These are phyloP conservation scores for Acanthosepion lycidas DNA, from an alignment of 2,888 invertebrate genomes.

Conservation along the genomic window DNA sequence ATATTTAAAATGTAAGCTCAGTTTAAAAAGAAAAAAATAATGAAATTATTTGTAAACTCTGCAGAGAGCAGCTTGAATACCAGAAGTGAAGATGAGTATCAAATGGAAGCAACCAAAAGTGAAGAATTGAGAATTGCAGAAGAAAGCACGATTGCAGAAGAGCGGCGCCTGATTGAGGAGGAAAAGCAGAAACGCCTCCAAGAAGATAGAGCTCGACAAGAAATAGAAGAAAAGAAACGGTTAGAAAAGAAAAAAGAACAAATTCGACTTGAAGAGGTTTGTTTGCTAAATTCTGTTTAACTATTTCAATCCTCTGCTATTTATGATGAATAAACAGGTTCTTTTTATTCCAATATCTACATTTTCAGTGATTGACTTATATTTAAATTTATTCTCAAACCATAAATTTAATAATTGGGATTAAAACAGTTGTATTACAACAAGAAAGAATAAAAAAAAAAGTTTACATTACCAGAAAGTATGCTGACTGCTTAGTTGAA, in stretches of 20 bases:
- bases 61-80: neutral
- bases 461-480: too few relatives aligned
- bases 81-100: neutral
- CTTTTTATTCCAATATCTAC: too few relatives aligned
- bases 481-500: too few relatives aligned
- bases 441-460: too few relatives aligned
- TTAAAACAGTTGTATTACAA: too few relatives aligned
- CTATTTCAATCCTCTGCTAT: too few relatives aligned
- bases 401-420: too few relatives aligned
- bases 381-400: too few relatives aligned
- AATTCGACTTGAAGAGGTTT: constrained; percentile 24
- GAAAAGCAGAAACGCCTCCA: constrained; percentile 65
- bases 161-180: constrained; percentile 57
- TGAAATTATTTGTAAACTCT: neutral
- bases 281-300: neutral
- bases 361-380: too few relatives aligned
- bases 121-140: neutral
- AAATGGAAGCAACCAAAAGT: neutral
- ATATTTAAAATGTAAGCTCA: too few relatives aligned
- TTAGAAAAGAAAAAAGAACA: constrained; percentile 52
- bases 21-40: too few relatives aligned
- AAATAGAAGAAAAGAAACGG: constrained; percentile 55
- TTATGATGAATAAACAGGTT: too few relatives aligned
- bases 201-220: constrained; percentile 51
- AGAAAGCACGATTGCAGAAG: constrained; percentile 52